Conservation (phyloP, 2,888 invertebrate genomes). For the Xiphydria camelus region DNA sequence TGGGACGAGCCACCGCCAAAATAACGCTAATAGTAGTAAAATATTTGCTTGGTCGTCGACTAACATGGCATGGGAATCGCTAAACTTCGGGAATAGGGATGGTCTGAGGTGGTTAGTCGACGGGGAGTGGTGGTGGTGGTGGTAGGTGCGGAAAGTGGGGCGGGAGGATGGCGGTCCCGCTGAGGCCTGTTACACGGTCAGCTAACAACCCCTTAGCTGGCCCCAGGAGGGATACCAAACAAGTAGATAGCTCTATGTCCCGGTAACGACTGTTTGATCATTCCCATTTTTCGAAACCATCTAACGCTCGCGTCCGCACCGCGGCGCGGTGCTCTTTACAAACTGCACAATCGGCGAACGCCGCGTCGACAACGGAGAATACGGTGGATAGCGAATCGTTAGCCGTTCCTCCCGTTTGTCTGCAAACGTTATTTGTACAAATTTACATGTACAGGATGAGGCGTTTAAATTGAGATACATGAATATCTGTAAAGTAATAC, state of each 20-base stretch:
- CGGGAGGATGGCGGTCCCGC: conserved; percentile 36
- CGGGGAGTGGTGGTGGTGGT: conserved; percentile 3
- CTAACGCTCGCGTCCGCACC: too few species aligned
- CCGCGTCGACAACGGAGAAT: too few species aligned
- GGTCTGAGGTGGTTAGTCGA: conserved; percentile 7
- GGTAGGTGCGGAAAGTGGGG: conserved; percentile 8
- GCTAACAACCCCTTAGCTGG: conserved; percentile 50
- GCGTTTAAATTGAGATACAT: too few species aligned
- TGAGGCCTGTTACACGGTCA: conserved; percentile 52
- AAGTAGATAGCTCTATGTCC: conserved; percentile 33
- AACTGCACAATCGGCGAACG: too few species aligned
- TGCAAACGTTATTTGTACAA: too few species aligned
- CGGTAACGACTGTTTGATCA: conserved; percentile 47
- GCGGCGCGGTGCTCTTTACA: too few species aligned
- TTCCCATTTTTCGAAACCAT: conserved; percentile 30
- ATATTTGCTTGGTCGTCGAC: conserved; percentile 24
- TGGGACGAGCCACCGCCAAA: conserved; percentile 2
- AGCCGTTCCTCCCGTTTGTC: too few species aligned
- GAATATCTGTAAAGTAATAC: too few species aligned
- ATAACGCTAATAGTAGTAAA: conserved; percentile 27
- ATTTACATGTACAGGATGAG: too few species aligned
- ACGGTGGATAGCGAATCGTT: too few species aligned
- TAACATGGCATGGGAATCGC: conserved; percentile 9
- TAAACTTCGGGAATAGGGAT: conserved; percentile 18
- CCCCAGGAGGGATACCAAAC: conserved; percentile 38